phyloP scores from a whole-genome alignment of 2,113 vertebrate species.

The Pterophyllum scalare region DNA sequence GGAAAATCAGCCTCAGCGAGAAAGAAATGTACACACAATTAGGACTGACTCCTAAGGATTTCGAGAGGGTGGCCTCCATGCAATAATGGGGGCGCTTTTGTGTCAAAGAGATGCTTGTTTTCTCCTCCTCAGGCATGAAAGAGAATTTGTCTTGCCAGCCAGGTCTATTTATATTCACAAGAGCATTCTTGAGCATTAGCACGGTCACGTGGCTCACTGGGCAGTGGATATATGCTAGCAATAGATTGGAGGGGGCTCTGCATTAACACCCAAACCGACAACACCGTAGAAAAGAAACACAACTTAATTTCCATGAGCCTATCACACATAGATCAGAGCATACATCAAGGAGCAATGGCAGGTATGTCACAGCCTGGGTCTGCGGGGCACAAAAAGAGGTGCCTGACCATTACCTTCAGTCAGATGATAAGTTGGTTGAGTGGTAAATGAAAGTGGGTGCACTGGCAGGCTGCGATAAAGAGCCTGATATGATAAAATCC shows the following conservation, averaged over 20 bases:
- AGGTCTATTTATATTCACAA: slow-evolving; percentile 79
- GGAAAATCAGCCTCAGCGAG: slow-evolving; percentile 10
- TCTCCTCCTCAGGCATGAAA: slow-evolving; percentile 73
- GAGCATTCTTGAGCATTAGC: slow-evolving; percentile 76
- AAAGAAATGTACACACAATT: slow-evolving; percentile 37
- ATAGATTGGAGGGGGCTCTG: slow-evolving; percentile 38
- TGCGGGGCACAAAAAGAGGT: slow-evolving; percentile 10
- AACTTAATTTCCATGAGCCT: neutral
- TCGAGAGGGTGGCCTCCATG: slow-evolving; percentile 48
- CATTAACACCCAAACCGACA: slow-evolving; percentile 34
- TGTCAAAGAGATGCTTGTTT: slow-evolving; percentile 76
- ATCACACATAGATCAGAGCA: slow-evolving; percentile 9
- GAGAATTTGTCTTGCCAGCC: slow-evolving; percentile 71
- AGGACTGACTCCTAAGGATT: slow-evolving; percentile 49
- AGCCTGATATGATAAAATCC: slow-evolving; percentile 19
- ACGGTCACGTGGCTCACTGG: slow-evolving; percentile 61
- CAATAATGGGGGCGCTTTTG: slow-evolving; percentile 65
- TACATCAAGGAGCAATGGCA: slow-evolving; percentile 14
- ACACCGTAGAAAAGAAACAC: neutral
- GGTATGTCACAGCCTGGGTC: slow-evolving; percentile 17
- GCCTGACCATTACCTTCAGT: neutral
- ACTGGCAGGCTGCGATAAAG: neutral
- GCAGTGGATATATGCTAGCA: slow-evolving; percentile 44
- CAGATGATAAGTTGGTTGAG: slow-evolving; percentile 20
- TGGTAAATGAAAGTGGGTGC: slow-evolving; percentile 9